Evolutionary conservation across 2,113 vertebrate species (phyloP).

Genomic region (Anarhynchus alexandrinus): DNA sequence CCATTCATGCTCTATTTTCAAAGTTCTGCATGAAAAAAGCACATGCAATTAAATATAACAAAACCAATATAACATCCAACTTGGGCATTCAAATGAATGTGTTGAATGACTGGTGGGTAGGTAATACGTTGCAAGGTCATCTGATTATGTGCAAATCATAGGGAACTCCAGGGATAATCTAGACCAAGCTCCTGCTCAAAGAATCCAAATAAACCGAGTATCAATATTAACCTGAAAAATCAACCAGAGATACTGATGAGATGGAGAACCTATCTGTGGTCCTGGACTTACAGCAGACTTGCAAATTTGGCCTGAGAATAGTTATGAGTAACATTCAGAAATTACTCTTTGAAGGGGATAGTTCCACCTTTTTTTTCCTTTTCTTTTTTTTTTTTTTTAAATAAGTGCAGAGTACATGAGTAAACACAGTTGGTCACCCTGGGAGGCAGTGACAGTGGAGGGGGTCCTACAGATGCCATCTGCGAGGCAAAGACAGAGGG

Average conservation of each 20-base stretch:
- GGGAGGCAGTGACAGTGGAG: background rate
- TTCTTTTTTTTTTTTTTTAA: background rate
- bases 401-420: background rate
- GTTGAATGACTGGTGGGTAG: background rate
- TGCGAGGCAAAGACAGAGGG: background rate
- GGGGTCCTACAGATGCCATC: background rate
- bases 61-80: background rate
- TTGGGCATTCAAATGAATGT: background rate
- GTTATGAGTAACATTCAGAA: background rate
- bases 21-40: background rate
- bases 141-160: background rate
- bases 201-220: background rate
- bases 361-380: background rate
- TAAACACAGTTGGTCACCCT: fast-evolving
- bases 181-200: background rate
- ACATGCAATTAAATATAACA: background rate
- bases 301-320: background rate
- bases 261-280: background rate
- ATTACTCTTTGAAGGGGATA: background rate
- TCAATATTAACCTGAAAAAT: background rate
- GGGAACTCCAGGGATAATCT: background rate
- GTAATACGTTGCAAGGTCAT: background rate
- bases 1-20: background rate
- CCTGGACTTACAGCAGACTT: background rate
- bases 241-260: background rate